Conservation (phyloP, 2,888 invertebrate genomes). For the Sphecodes monilicornis region DNA sequence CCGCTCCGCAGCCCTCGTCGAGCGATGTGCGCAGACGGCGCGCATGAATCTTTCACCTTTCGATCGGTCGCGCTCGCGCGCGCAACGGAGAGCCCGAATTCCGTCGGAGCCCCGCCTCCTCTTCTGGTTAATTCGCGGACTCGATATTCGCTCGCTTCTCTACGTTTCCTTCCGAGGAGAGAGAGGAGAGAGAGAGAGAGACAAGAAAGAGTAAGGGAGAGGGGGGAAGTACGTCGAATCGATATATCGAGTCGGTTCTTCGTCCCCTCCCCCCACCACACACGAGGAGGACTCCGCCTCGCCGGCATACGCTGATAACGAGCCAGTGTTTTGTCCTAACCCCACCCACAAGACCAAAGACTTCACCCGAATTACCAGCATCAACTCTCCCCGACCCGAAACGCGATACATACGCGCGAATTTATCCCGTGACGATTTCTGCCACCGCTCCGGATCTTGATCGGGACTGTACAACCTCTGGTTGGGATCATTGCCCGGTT, state of each 20-base stretch:
- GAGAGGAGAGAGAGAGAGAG: not conserved
- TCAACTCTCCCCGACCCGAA: conserved; percentile 32
- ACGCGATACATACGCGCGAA: not conserved
- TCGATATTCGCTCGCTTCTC: conserved; percentile 3
- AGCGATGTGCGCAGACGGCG: not conserved
- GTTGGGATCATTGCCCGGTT: not conserved
- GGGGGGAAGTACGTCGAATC: conserved; percentile 69
- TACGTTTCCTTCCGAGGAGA: conserved; percentile 21
- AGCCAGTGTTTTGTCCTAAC: conserved; percentile 76
- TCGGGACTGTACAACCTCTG: not conserved
- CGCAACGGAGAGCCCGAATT: not conserved
- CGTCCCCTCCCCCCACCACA: conserved; percentile 70
- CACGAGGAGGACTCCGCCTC: conserved; percentile 73
- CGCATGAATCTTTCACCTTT: conserved; percentile 9
- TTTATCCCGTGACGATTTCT: not conserved
- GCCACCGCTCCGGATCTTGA: not conserved
- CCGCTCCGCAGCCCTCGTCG: not conserved
- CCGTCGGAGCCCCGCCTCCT: conserved; percentile 15
- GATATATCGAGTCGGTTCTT: conserved; percentile 80
- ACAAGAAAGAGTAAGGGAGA: too few species aligned
- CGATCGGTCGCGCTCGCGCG: not conserved
- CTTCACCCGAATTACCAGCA: conserved; percentile 47
- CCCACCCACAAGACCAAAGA: conserved; percentile 46
- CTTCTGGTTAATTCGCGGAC: conserved; percentile 8
- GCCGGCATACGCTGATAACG: conserved; percentile 80